Percentiles rank a stretch among this genome's conserved stretches.
These are phyloP conservation scores for Lemur catta DNA, from an alignment of 2,797 vertebrate genomes.

Conservation along the genomic window DNA sequence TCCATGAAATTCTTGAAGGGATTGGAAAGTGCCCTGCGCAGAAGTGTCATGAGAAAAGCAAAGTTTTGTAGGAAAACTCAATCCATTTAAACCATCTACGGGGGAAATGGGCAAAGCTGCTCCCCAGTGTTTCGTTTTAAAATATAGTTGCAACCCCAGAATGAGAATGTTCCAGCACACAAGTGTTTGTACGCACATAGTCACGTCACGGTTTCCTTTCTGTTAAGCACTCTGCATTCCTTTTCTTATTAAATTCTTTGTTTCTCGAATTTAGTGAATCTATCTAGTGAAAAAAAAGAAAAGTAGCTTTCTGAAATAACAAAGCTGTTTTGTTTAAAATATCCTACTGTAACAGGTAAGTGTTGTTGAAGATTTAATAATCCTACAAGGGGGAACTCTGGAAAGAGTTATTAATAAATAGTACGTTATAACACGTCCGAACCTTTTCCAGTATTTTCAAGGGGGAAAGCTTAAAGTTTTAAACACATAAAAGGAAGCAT, in stretches of 20 bases:
- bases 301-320: neutral
- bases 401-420: neutral
- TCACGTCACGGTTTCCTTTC: accelerated
- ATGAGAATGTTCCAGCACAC: neutral
- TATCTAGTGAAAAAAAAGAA: neutral
- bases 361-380: neutral
- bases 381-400: neutral
- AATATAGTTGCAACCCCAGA: neutral
- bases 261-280: neutral
- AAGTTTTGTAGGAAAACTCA: neutral
- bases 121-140: neutral
- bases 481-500: neutral
- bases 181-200: neutral
- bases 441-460: neutral
- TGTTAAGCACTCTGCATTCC: neutral
- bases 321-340: neutral
- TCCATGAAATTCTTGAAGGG: slow-evolving; percentile 42
- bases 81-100: slow-evolving; percentile 16
- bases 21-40: neutral
- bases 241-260: neutral
- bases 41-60: slow-evolving; percentile 47
- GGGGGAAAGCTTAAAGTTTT: neutral
- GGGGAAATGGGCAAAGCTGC: neutral
- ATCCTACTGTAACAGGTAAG: neutral
- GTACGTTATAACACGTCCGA: neutral